These are phyloP conservation scores for Cotesia chilonis DNA, from an alignment of 1,140 invertebrate genomes.

Conservation along the genomic window DNA sequence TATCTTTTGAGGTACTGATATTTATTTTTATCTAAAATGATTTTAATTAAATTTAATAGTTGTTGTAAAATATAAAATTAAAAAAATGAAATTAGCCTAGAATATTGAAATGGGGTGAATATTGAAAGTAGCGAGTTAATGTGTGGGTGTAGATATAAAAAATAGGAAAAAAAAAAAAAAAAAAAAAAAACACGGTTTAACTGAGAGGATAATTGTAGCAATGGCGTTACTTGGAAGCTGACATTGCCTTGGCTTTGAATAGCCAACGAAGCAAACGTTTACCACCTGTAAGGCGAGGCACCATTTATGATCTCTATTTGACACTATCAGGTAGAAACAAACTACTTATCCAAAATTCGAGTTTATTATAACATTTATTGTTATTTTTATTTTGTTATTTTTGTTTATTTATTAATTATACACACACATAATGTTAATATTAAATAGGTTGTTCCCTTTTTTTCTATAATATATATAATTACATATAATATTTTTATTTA, in stretches of 20 bases:
- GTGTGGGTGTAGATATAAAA: conserved; percentile 47
- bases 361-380: conserved; percentile 36
- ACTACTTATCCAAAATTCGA: conserved; percentile 54
- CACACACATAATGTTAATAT: background rate
- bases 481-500: conserved; percentile 39
- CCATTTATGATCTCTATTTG: conserved; percentile 84
- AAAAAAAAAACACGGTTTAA: conserved; percentile 55
- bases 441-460: conserved; percentile 2
- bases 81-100: no score
- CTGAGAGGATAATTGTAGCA: conserved; percentile 66
- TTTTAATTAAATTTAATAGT: background rate
- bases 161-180: conserved; percentile 44
- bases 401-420: conserved; percentile 23
- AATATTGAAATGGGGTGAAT: no score
- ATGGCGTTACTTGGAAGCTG: conserved; percentile 75
- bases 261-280: conserved; percentile 81
- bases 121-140: conserved; percentile 45
- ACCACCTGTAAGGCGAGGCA: conserved; percentile 82
- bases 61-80: no score
- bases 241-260: conserved; percentile 75
- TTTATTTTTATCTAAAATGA: background rate
- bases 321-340: conserved; percentile 80
- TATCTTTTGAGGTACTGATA: conserved; percentile 75
- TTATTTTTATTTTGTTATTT: conserved; percentile 23
- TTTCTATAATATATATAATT: background rate